These are phyloP conservation scores for Oncorhynchus nerka DNA, from an alignment of 2,113 vertebrate genomes.

Conservation along the genomic window DNA sequence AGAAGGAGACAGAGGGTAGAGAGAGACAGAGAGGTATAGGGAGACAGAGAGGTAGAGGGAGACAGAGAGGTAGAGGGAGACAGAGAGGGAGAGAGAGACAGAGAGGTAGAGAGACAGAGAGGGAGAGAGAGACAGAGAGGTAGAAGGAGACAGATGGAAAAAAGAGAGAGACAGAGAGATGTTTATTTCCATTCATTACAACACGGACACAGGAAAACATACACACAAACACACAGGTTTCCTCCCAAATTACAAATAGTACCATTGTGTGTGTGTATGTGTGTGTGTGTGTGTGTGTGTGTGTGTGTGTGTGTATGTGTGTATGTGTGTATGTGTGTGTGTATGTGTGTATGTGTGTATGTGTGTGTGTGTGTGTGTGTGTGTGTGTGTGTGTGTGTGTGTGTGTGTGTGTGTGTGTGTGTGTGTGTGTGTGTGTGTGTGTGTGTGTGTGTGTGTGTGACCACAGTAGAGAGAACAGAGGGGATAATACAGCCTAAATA, in stretches of 20 bases:
- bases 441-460: no score
- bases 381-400: no score
- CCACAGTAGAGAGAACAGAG: no score
- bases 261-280: no score
- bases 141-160: background rate
- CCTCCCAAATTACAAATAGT: background rate
- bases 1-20: background rate
- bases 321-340: no score
- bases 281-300: no score
- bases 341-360: no score
- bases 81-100: background rate
- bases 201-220: background rate
- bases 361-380: no score
- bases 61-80: background rate
- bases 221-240: slow-evolving; percentile 1
- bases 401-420: no score
- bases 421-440: no score
- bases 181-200: background rate
- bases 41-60: background rate
- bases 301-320: no score
- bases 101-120: background rate
- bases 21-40: background rate
- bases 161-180: background rate
- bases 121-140: background rate
- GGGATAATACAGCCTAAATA: no score